Conservation (phyloP, 2,888 invertebrate genomes). For the Caenorhabditis becei region DNA sequence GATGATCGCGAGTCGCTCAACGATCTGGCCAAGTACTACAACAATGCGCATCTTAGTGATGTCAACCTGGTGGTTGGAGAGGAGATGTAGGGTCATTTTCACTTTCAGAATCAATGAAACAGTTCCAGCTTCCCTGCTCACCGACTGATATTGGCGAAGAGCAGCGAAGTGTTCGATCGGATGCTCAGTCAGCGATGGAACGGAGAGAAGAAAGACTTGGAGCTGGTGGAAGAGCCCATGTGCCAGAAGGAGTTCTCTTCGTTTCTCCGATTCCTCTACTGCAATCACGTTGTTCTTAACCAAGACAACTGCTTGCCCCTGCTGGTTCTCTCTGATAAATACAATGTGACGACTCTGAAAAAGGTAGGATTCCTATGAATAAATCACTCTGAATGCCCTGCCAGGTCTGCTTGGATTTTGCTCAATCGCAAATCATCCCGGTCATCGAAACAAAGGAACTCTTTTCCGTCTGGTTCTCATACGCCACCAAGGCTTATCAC, state of each 20-base stretch:
- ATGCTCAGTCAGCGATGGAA: conserved; percentile 83
- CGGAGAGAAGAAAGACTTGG: conserved; percentile 78
- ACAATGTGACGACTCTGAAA: conserved; percentile 82
- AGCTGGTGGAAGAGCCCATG: conserved; percentile 82
- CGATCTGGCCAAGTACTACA: conserved; percentile 81
- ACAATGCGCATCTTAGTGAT: conserved; percentile 80
- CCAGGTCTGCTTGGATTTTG: conserved; percentile 83
- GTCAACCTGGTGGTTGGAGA: conserved; percentile 82
- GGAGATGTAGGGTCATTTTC: conserved; percentile 74
- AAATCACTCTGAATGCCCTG: too few species aligned
- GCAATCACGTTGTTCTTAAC: conserved; percentile 82
- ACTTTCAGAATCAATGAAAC: background rate
- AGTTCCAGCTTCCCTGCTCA: conserved; percentile 82
- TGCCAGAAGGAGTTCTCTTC: conserved; percentile 82
- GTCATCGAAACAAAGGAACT: conserved; percentile 82
- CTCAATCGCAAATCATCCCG: conserved; percentile 82
- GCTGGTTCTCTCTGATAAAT: conserved; percentile 83
- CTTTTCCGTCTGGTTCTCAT: conserved; percentile 83
- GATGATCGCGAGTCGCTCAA: conserved; percentile 81
- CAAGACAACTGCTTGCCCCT: conserved; percentile 82
- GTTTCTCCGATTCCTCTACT: conserved; percentile 83
- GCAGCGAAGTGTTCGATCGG: conserved; percentile 84
- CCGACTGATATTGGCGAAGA: conserved; percentile 82
- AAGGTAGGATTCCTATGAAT: conserved; percentile 73
- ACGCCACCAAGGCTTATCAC: conserved; percentile 82